A percentile compares a stretch with the other conserved stretches of the same genome.
These are phyloP conservation scores for Lasioglossum albipes DNA, from an alignment of 1,140 invertebrate species.

Conservation along the genomic window DNA sequence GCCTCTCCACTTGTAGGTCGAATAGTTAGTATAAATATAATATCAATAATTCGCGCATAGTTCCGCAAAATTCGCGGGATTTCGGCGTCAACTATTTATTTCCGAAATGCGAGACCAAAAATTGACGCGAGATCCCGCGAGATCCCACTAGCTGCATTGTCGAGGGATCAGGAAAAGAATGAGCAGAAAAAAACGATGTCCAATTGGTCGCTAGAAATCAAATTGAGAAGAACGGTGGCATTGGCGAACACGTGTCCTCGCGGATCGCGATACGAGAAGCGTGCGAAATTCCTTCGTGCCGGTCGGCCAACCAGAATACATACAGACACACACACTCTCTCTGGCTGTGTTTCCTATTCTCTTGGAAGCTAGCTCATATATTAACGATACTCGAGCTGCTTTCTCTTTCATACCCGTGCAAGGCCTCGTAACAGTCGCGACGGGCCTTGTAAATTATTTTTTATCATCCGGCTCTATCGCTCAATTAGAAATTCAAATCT, in stretches of 20 bases:
- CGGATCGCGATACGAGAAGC: constrained; percentile 8
- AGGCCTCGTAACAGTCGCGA: constrained; percentile 11
- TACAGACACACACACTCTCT: neutral
- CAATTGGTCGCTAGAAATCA: neutral
- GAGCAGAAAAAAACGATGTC: neutral
- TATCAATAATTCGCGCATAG: no score
- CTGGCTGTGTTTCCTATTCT: neutral
- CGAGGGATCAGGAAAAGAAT: no score
- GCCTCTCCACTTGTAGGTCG: no score
- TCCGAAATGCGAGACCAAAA: no score
- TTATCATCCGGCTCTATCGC: no score
- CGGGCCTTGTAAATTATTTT: neutral
- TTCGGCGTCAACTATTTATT: no score
- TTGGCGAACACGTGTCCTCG: neutral
- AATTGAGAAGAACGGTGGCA: neutral
- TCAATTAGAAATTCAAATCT: no score
- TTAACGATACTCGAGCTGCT: constrained; percentile 39
- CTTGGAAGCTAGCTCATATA: constrained; percentile 37
- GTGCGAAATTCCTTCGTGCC: constrained; percentile 11
- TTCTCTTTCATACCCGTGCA: constrained; percentile 37
- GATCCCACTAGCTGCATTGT: no score
- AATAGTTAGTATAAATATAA: no score
- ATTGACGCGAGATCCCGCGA: no score
- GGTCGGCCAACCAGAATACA: neutral
- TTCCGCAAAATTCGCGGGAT: no score